Evolutionary conservation across 2,113 vertebrate species (phyloP), one percentile per base, ranked within the genome.

Genomic region (Corythaixoides concolor): DNA sequence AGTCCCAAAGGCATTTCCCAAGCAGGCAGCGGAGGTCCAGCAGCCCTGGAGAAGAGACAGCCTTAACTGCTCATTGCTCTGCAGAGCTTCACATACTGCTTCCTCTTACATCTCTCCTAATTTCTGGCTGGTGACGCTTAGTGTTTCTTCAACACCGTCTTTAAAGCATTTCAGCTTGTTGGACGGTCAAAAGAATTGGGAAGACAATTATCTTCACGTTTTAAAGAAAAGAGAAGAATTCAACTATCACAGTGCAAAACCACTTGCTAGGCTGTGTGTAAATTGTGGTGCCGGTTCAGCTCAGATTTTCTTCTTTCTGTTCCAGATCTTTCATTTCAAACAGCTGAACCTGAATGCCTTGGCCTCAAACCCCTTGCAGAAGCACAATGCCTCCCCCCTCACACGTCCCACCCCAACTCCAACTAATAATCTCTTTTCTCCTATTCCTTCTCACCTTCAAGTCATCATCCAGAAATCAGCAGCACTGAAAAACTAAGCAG

Each of bases 381-480:
- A 75, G 60, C 30, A 80, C 15, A 15, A 22, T 53, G 63, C 41
- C 41, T 49, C 47, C 64, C 15, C 45, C 12, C 11, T 4, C 53
- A 52, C 37, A 70, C 13, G 10, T 43, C 12, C 41, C 41, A 43
- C 41, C 41, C 41, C 41, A 43, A 43, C 14, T 12, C 41, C 41
- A 5, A 30, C 49, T 86, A 64, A 68, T 87, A 43, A 93, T 85
- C 37, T 82, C 41, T 92, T 70, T 68, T 58, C 67, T 83, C 45
- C 52, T 67, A 1, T 80, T 92, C 58, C 17, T 59, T 67, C 83
- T 94, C 95, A 91, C 78, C 85, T 89, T 88, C 75, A 93, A 82
- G 50, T 75, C 59, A 39, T 90, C 84, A 94, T 88, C 64, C 72
- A 85, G 70, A 87, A 83, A 83, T 89, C 94, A 83, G 87, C 67